phyloP scores from a whole-genome alignment of 2,797 vertebrate species.

The Capromys pilorides region DNA sequence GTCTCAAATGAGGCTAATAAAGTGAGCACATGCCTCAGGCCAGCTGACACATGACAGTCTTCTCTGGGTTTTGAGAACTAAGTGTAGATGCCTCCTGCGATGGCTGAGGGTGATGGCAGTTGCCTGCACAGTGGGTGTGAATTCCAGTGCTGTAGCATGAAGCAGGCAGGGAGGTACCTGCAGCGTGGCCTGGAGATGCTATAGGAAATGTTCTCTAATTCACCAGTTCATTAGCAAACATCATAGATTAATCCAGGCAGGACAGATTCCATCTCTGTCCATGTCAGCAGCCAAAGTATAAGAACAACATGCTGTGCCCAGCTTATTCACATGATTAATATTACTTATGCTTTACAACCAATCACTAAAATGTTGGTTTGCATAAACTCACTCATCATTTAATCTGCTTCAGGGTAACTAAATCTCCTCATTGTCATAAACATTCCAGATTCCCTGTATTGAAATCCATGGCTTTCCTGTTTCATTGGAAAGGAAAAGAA shows the following conservation, averaged over 20 bases:
- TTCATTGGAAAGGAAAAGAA: not conserved
- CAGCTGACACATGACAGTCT: not conserved
- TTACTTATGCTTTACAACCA: slow-evolving; percentile 50
- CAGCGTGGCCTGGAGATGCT: not conserved
- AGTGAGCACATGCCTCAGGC: not conserved
- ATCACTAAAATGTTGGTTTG: not conserved
- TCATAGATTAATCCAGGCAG: slow-evolving; percentile 29
- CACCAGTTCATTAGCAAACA: slow-evolving; percentile 51
- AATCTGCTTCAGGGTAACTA: slow-evolving; percentile 28
- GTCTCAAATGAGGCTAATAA: not conserved
- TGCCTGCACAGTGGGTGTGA: slow-evolving; percentile 4
- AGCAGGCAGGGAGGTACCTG: slow-evolving; percentile 38
- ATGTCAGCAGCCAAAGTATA: not conserved
- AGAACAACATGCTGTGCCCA: not conserved
- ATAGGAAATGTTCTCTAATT: slow-evolving; percentile 55
- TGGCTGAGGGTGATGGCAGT: slow-evolving; percentile 9
- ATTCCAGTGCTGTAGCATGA: not conserved
- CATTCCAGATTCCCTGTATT: not conserved
- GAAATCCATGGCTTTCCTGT: not conserved
- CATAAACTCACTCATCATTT: slow-evolving; percentile 7
- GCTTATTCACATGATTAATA: not conserved
- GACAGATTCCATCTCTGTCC: not conserved
- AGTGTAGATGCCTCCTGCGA: slow-evolving; percentile 15
- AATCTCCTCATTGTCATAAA: slow-evolving; percentile 19
- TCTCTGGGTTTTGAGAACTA: not conserved